Base-by-base conservation (phyloP, 2,888 invertebrate species). In the Cactoblastis cactorum region DNA sequence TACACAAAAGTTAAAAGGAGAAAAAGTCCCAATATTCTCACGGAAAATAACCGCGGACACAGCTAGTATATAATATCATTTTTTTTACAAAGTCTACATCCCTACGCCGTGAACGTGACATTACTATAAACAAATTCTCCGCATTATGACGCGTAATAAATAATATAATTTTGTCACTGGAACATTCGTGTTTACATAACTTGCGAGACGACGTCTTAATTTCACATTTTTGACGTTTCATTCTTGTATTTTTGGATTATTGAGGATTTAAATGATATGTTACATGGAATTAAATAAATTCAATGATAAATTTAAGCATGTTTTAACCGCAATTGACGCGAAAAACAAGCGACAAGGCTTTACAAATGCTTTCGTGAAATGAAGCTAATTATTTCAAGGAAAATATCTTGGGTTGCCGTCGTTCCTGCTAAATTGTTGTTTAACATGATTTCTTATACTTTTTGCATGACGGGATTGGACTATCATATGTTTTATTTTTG, bases 71-170 rank as follows among this genome's bases (percentile, higher is more conserved):
- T n/a, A n/a, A n/a, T n/a, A n/a, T n/a, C n/a, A n/a, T n/a, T n/a
- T n/a, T n/a, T n/a, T n/a, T n/a, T n/a, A n/a, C n/a, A n/a, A n/a
- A n/a, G n/a, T n/a, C n/a, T n/a, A n/a, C n/a, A n/a, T n/a, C n/a
- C n/a, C n/a, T n/a, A n/a, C n/a, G n/a, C 70, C 65, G 61, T 32
- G 55, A 67, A 45, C 68, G 69, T 74, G 78, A 78, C 72, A 67
- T 70, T 79, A 72, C 70, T 77, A 74, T 78, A 83, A 82, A 82
- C 77, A 82, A 71, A 61, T 71, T 72, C 65, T 65, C 53, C 58
- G 55, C 61, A 54, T 68, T 66, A 61, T 60, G 61, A 63, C 63
- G 57, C 56, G 45, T 38, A 49, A 55, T 74, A 74, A 72, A 77
- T 74, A 67, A 74, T 71, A 67, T 67, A 67, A 72, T 71, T 74